These are phyloP conservation scores for Ambastaia sidthimunki DNA, from an alignment of 2,797 vertebrate species.

Conservation along the genomic window DNA sequence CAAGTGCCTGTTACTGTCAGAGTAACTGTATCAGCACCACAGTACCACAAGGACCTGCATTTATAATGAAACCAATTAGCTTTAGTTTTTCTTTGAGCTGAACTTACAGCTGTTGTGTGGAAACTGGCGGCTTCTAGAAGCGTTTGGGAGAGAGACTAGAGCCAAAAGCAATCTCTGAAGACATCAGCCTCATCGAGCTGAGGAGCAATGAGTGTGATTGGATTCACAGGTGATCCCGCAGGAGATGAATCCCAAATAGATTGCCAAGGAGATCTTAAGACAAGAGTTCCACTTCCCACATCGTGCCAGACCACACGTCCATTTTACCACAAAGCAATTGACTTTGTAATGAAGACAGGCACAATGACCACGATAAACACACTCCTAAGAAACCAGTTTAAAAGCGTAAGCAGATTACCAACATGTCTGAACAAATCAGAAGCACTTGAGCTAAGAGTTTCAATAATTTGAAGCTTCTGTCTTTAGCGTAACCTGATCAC, in stretches of 20 bases:
- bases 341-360: conserved; percentile 36
- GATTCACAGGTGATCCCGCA: too few species aligned
- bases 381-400: conserved; percentile 35
- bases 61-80: conserved; percentile 56
- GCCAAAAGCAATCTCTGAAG: conserved; percentile 1
- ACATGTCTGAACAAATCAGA: conserved; percentile 68
- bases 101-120: conserved; percentile 52
- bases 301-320: conserved; percentile 28
- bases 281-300: conserved; percentile 5
- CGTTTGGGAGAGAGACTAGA: conserved; percentile 10
- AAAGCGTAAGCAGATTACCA: conserved; percentile 54
- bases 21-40: conserved; percentile 41
- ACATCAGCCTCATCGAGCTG: neutral
- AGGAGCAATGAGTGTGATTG: neutral
- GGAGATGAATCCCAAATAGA: neutral
- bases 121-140: conserved; percentile 41
- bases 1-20: conserved; percentile 50
- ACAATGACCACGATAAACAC: conserved; percentile 17
- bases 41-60: conserved; percentile 34
- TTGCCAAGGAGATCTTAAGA: conserved; percentile 2
- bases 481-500: conserved; percentile 69
- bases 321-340: conserved; percentile 19
- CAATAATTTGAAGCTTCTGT: conserved; percentile 53
- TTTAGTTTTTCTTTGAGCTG: conserved; percentile 53
- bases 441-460: conserved; percentile 63